A percentile compares a stretch with the other conserved stretches of the same genome.
Evolutionary conservation across 2,888 invertebrate genomes (phyloP).

Genomic region (Mesorhabditis sp.): DNA sequence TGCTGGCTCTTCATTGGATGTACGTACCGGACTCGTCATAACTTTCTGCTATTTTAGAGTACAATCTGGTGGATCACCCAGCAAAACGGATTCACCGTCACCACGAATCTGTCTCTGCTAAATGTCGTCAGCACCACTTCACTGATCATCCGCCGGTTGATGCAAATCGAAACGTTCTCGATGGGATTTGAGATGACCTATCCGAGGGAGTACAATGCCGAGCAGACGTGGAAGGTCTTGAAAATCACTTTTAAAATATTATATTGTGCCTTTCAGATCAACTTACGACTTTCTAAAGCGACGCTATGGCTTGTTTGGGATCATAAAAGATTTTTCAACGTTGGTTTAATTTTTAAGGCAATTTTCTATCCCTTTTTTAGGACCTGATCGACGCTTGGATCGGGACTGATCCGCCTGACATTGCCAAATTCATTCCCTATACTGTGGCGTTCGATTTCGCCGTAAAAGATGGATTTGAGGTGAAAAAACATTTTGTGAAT

Average conservation of each 20-base stretch:
- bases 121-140: conserved; percentile 82
- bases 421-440: conserved; percentile 90
- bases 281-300: conserved; percentile 73
- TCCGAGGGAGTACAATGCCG: conserved; percentile 90
- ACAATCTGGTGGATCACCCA: conserved; percentile 88
- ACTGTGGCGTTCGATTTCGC: conserved; percentile 75
- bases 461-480: conserved; percentile 59
- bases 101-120: conserved; percentile 74
- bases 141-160: conserved; percentile 82
- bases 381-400: conserved; percentile 93
- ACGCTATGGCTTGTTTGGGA: conserved; percentile 62
- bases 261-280: conserved; percentile 62
- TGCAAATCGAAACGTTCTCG: conserved; percentile 89
- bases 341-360: conserved; percentile 40
- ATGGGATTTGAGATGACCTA: conserved; percentile 83
- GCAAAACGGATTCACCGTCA: conserved; percentile 81
- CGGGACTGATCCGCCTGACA: conserved; percentile 71
- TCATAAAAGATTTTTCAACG: conserved; percentile 90
- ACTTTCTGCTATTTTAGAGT: conserved; percentile 61
- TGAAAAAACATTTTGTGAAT: too few relatives aligned
- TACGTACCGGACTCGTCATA: conserved; percentile 12
- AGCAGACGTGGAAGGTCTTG: conserved; percentile 84
- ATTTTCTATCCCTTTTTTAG: conserved; percentile 49
- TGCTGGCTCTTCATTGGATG: conserved; percentile 87
- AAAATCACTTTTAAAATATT: too few relatives aligned